Base-by-base conservation (phyloP, 92 coral and sea anemone species). In the Isaurus tuberculatus region DNA sequence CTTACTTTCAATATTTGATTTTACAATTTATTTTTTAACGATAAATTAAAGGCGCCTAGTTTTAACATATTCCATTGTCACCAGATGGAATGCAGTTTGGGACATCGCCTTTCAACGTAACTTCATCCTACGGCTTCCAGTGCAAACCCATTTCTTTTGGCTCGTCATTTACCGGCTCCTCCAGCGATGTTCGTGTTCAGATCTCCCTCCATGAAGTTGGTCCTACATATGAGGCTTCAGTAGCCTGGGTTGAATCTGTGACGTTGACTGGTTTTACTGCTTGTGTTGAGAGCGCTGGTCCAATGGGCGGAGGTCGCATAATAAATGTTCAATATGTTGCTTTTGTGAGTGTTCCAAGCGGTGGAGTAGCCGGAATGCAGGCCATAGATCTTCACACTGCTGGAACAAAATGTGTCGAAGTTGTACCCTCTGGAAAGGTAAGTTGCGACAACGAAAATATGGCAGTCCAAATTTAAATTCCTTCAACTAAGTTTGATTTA, bases 371-470 rank as follows among this genome's bases (percentile, higher is more conserved):
- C 1, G 86, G 67, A 22, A 63, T 67, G 8, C 44, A 36, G 3
- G n/a, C 49, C 23, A 88, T 89, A 5, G 83, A 89, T 11, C 48
- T 89, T 46, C 88, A 80, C 11, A 92, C 95, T 31, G 72, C 95
- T 8, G 95, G 95, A 46, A 86, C 93, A 17, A 84, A 70, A 33
- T 92, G 95, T 43, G 84, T 84, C 25, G 87, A 74, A 1, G 75
- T 87, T 25, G 67, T 63, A 8, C 78, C 85, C 1, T 8, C 33
- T 60, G 84, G 81, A 20, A 74, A 75, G 89, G 95, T 92, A 65
- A 60, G 73, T n/a, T n/a, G n/a, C n/a, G n/a, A n/a, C n/a, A n/a
- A n/a, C n/a, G 0, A 20, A 19, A 0, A 34, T 4, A 2, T 9
- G 1, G 32, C 29, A 1, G 70, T 0, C n/a, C n/a, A n/a, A n/a